A percentile compares a stretch with the other conserved stretches of the same genome.
phyloP scores from a whole-genome alignment of 2,797 vertebrate genomes.

The Girardinus metallicus region DNA sequence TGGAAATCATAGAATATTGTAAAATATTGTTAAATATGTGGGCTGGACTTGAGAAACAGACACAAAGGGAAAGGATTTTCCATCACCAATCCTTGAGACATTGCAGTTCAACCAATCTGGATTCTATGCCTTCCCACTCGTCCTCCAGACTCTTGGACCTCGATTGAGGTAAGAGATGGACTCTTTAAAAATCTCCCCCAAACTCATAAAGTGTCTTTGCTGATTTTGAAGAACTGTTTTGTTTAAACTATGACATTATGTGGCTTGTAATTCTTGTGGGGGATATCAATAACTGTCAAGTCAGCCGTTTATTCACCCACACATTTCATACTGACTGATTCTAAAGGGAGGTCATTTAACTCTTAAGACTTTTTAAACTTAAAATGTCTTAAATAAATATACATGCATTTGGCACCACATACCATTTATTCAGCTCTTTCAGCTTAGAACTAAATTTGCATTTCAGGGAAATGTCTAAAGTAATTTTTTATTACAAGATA shows the following conservation, averaged over 20 bases:
- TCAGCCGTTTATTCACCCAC: background rate
- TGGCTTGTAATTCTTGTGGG: background rate
- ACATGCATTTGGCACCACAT: background rate
- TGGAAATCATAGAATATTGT: background rate
- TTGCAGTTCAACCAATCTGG: background rate
- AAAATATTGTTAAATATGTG: background rate
- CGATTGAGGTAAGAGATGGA: background rate
- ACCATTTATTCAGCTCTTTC: background rate
- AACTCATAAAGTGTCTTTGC: background rate
- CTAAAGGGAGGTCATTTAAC: background rate
- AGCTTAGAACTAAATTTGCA: background rate
- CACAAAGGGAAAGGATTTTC: background rate
- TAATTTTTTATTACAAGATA: background rate
- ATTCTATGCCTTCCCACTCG: background rate
- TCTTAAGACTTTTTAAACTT: background rate
- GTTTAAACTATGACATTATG: background rate
- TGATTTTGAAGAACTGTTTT: background rate
- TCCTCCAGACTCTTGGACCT: background rate
- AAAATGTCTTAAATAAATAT: background rate
- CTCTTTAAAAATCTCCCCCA: background rate
- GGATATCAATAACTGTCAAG: background rate
- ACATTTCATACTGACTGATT: background rate
- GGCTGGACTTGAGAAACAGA: background rate
- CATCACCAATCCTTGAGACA: background rate
- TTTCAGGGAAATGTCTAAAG: background rate